Evolutionary conservation across 2,797 vertebrate genomes (phyloP).

Genomic region (Pantherophis alleghaniensis): DNA sequence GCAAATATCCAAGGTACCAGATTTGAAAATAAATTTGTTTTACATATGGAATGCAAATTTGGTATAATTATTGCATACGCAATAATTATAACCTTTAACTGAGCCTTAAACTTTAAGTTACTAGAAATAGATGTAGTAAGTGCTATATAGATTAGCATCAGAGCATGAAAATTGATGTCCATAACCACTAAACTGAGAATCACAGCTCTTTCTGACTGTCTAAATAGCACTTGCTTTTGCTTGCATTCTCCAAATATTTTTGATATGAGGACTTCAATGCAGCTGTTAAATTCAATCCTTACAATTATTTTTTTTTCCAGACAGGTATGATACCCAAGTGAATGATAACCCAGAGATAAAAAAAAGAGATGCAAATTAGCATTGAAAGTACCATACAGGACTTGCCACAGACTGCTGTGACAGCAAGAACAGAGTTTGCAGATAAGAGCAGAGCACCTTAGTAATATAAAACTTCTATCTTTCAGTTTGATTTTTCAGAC

Average conservation of each 20-base stretch:
- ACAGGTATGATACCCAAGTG: not conserved
- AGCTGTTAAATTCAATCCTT: not conserved
- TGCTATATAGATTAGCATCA: not conserved
- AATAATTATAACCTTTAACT: not conserved
- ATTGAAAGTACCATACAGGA: not conserved
- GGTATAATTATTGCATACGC: not conserved
- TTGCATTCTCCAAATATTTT: not conserved
- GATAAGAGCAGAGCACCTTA: not conserved
- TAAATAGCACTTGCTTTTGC: not conserved
- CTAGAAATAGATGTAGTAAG: not conserved
- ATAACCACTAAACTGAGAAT: not conserved
- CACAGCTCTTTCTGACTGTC: not conserved
- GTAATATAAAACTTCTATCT: not conserved
- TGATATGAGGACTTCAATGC: not conserved
- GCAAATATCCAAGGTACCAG: not conserved
- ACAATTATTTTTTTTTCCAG: slow-evolving; percentile 1
- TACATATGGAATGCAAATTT: not conserved
- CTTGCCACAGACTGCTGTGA: slow-evolving; percentile 6
- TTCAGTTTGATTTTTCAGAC: not conserved
- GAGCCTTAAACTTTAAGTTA: not conserved
- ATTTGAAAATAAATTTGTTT: not conserved
- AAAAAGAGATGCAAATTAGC: not conserved
- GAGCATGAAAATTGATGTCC: not conserved
- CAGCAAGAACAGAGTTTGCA: slow-evolving; percentile 5
- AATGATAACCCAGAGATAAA: not conserved